These are phyloP conservation scores for Uloborus diversus DNA, from an alignment of 1,140 invertebrate species.

Conservation along the genomic window DNA sequence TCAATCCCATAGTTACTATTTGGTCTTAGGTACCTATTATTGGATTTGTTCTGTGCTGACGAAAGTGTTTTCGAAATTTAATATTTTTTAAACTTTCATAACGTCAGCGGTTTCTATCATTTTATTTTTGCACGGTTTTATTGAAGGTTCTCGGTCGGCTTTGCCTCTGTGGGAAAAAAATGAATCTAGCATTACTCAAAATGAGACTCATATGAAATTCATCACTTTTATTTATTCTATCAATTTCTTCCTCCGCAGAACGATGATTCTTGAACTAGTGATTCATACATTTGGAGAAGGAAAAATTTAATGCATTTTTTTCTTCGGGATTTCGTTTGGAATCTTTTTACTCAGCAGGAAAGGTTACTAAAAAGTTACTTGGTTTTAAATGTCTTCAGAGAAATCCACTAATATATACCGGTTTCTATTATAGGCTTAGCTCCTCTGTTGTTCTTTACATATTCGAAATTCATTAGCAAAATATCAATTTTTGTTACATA, in stretches of 20 bases:
- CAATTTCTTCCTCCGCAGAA: background rate
- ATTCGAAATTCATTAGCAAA: too few species aligned
- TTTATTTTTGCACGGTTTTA: slow-evolving; percentile 47
- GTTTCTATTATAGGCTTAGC: too few species aligned
- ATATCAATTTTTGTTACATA: too few species aligned
- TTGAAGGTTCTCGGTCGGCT: background rate
- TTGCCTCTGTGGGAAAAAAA: slow-evolving; percentile 22
- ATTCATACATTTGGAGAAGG: too few species aligned
- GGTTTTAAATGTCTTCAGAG: too few species aligned
- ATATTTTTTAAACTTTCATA: slow-evolving; percentile 56
- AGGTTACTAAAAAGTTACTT: too few species aligned
- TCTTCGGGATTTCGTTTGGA: too few species aligned
- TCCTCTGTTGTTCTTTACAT: too few species aligned
- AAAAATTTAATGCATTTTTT: too few species aligned
- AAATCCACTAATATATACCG: too few species aligned
- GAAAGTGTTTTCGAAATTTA: slow-evolving; percentile 56
- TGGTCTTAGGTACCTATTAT: slow-evolving; percentile 40
- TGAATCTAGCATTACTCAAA: slow-evolving; percentile 29
- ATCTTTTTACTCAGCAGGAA: too few species aligned
- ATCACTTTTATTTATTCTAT: slow-evolving; percentile 13
- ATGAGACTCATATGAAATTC: slow-evolving; percentile 49
- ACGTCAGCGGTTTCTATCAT: slow-evolving; percentile 47
- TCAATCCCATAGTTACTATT: slow-evolving; percentile 48
- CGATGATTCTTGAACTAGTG: too few species aligned
- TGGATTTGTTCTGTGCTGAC: slow-evolving; percentile 52